Evolutionary conservation across 35 echinoderm and acorn worm species (phyloP).

Genomic region (Acanthaster planci): DNA sequence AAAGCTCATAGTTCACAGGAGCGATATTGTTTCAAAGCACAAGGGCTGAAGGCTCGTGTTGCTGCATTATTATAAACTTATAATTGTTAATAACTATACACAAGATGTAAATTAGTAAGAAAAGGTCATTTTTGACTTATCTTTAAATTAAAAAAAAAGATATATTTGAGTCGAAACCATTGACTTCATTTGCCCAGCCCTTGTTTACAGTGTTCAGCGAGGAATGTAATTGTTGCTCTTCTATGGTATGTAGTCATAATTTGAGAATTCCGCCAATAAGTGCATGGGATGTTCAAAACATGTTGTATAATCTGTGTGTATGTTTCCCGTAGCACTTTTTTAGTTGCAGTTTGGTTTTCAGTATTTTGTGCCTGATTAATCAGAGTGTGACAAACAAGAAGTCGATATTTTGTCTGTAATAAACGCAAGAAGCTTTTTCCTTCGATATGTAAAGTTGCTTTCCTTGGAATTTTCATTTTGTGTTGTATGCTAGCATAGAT

Average conservation of each 20-base stretch:
- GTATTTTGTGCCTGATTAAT: conserved; percentile 28
- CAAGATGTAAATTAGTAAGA: conserved; percentile 30
- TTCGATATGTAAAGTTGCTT: neutral
- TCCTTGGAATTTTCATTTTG: no score
- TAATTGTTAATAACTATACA: conserved; percentile 22
- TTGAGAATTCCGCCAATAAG: neutral
- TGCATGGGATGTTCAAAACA: conserved; percentile 10
- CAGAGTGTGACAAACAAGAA: conserved; percentile 18
- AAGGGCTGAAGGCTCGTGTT: neutral
- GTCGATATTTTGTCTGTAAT: conserved; percentile 29
- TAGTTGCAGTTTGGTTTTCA: conserved; percentile 24
- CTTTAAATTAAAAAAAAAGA: conserved; percentile 18
- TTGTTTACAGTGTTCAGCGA: neutral
- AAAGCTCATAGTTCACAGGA: conserved; percentile 4
- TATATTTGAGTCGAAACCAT: conserved; percentile 12
- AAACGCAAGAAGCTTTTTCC: conserved; percentile 18
- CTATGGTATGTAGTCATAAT: conserved; percentile 7
- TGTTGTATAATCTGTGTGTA: neutral
- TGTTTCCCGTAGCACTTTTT: neutral
- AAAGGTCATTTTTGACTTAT: neutral
- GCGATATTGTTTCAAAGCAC: neutral
- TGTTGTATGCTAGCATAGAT: no score
- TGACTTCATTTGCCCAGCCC: neutral
- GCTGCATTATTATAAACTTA: conserved; percentile 20
- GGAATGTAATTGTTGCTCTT: neutral